Evolutionary conservation across 2,113 vertebrate genomes (phyloP), one percentile per base, ranked within the genome.

Genomic region (Typhlomys cinereus): DNA sequence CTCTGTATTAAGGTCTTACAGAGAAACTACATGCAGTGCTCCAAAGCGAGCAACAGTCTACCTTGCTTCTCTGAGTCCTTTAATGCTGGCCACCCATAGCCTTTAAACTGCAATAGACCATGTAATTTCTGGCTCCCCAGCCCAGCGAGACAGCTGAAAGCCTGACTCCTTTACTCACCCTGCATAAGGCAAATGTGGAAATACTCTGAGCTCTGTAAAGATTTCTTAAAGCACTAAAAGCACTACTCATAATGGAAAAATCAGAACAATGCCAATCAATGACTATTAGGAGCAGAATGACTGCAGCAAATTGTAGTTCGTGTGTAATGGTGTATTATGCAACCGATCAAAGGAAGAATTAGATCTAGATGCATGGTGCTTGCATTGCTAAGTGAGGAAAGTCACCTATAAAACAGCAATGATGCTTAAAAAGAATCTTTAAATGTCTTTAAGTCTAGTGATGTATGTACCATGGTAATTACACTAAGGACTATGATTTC

Each of bases 221-320:
- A 79, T 36, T 67, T 78, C 62, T 89, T 70, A 71, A 85, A 57
- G 79, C 10, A 69, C 39, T 74, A 20, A 57, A 76, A 73, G 29
- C 13, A 66, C 27, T 69, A 74, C 54, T 89, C 17, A 62, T 87
- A 82, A n/a, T 83, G 52, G 62, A 62, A 64, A 93, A 85, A 76
- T 10, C 61, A 36, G 44, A 93, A 83, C 36, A 73, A 74, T 29
- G 13, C 66, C 61, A 86, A 71, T 36, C 61, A 86, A 71, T 36
- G 61, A 64, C 59, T 41, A 50, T 93, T 7, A 34, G 31, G 36
- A 34, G 25, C 85, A 85, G 54, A 83, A 69, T n/a, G 44, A n/a
- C 25, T 66, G 12, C 76, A 84, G 85, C 92, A 96, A 89, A 76
- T 21, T n/a, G 4, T 46, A 46, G 21, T 76, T 34, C 74, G 36